Base-by-base conservation (phyloP, 2,113 vertebrate species). In the Willisornis vidua region DNA sequence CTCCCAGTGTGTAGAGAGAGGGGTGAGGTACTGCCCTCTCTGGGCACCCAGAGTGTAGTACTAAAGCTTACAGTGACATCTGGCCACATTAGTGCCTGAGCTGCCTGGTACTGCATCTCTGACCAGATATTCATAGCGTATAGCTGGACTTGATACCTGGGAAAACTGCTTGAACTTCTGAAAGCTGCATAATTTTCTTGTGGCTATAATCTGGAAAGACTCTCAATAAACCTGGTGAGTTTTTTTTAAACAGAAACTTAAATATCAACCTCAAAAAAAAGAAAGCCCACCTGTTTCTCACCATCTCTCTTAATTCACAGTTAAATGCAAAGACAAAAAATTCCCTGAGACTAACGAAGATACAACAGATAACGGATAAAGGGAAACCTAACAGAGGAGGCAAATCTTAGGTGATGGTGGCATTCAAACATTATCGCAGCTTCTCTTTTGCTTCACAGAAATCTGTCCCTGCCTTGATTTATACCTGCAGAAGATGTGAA, bases 271-370 rank as follows among this genome's bases (percentile, higher is more conserved):
- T 72, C n/a, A n/a, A n/a, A 18, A 59, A 85, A 58, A 59, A 85
- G 55, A 76, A 45, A 25, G 29, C 31, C 33, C 33, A 59, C 48
- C 48, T 55, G 19, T 83, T 63, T 35, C 73, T 94, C n/a, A 58
- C 48, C 61, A 54, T 71, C n/a, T 81, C 71, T 63, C 14, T 89
- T 85, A 65, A 70, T 97, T 95, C 87, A 92, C 83, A 95, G 85
- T 87, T 88, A 75, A 90, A 94, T 2, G 2, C 48, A 83, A 66
- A 11, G 59, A 94, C 67, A 52, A 68, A 90, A 86, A 59, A 33
- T 66, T 93, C 96, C 95, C 96, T 95, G 97, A 97, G 95, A 81
- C 94, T 91, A 88, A 90, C 90, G 75, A 91, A 81, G 67, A 94
- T 31, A 94, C 14, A 80, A 78, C 16, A 87, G 46, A 43, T 12